Evolutionary conservation across 2,797 vertebrate genomes (phyloP).

Genomic region (Nyctibius grandis): DNA sequence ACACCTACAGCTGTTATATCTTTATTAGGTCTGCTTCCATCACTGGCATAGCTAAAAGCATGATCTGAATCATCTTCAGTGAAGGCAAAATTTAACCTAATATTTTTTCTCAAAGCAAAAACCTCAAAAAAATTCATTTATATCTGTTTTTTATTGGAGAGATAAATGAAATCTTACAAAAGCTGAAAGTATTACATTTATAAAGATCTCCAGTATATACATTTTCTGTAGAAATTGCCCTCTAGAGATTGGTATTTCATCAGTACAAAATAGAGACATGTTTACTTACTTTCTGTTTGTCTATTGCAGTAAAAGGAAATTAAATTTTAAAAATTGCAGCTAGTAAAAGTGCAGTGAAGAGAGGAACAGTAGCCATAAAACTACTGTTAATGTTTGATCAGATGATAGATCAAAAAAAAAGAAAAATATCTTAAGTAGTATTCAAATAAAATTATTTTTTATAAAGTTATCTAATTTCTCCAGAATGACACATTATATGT

Average conservation of each 20-base stretch:
- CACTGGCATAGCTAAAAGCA: neutral
- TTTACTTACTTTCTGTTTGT: slow-evolving; percentile 21
- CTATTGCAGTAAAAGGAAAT: slow-evolving; percentile 31
- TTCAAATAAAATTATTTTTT: neutral
- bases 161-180: neutral
- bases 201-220: neutral
- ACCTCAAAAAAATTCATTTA: neutral
- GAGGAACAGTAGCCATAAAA: neutral
- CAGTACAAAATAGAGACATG: neutral
- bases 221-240: neutral
- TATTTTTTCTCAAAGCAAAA: neutral
- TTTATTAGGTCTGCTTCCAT: neutral
- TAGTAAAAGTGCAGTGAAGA: slow-evolving; percentile 7
- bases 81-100: neutral
- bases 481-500: neutral
- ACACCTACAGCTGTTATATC: neutral
- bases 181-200: neutral
- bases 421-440: neutral
- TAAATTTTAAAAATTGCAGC: slow-evolving; percentile 2
- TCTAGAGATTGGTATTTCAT: slow-evolving; percentile 1
- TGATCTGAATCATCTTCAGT: neutral
- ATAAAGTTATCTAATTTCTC: neutral
- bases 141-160: neutral
- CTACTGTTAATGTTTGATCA: neutral
- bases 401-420: neutral